Evolutionary conservation across 1,140 invertebrate genomes (phyloP).

Genomic region (Radopholus similis): DNA sequence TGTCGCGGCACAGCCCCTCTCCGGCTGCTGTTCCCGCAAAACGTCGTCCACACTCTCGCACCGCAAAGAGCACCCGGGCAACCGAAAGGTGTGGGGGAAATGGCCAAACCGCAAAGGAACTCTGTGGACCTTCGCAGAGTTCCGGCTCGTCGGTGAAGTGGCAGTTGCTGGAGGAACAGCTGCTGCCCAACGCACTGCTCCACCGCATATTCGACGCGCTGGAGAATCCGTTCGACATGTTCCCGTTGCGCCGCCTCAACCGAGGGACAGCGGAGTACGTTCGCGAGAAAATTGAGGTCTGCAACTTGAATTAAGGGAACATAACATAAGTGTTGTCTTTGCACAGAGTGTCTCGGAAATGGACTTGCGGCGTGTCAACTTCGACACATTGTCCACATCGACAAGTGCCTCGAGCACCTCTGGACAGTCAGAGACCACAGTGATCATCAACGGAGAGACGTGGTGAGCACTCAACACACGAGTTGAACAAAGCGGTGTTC

Average conservation of each 20-base stretch:
- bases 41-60: not conserved
- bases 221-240: conserved; percentile 10
- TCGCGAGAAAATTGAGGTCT: not conserved
- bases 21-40: conserved; percentile 12
- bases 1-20: not conserved
- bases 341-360: conserved; percentile 20
- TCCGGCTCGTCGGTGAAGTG: not conserved
- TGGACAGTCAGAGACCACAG: not conserved
- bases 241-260: not conserved
- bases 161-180: not conserved
- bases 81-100: not conserved
- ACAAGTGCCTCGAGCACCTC: not conserved
- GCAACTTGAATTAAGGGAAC: not conserved
- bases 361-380: conserved; percentile 32
- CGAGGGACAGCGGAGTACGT: conserved; percentile 2
- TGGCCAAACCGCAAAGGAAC: not conserved
- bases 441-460: not conserved
- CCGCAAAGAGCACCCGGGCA: not conserved
- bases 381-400: conserved; percentile 7
- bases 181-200: not conserved
- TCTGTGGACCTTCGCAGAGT: not conserved
- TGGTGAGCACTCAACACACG: not conserved
- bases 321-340: not conserved
- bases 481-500: too few relatives aligned
- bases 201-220: conserved; percentile 3